Evolutionary conservation across 1,140 invertebrate genomes (phyloP).

Genomic region (Brachionus plicatilis): DNA sequence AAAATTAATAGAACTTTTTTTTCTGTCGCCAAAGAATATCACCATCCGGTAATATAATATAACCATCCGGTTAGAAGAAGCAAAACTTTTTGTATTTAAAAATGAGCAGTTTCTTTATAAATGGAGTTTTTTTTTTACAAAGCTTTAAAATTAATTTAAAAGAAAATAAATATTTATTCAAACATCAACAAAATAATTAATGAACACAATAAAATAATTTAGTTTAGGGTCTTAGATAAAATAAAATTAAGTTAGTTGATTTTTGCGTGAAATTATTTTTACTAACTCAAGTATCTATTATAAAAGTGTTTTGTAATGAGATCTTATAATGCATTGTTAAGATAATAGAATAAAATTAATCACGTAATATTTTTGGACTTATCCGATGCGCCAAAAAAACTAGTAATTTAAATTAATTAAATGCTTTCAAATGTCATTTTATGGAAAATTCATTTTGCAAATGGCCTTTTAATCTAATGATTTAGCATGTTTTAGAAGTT

Average conservation of each 20-base stretch:
- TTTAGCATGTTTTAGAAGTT: not conserved
- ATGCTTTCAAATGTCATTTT: not conserved
- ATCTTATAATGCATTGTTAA: not conserved
- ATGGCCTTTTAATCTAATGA: not conserved
- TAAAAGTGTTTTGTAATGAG: not conserved
- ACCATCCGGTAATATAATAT: too few species aligned
- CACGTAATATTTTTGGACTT: not conserved
- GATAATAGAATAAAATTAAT: not conserved
- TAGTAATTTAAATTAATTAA: not conserved
- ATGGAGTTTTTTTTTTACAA: not conserved
- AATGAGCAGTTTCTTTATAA: not conserved
- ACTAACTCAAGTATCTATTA: not conserved
- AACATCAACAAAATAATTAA: not conserved
- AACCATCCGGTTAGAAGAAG: not conserved
- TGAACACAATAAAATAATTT: not conserved
- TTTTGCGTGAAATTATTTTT: not conserved
- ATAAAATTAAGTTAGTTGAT: not conserved
- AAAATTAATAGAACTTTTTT: not conserved
- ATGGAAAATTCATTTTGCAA: not conserved
- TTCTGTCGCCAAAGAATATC: not conserved
- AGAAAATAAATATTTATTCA: not conserved
- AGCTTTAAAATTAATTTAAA: not conserved
- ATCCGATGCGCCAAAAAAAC: not conserved
- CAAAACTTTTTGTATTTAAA: not conserved
- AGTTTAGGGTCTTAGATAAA: not conserved